These are phyloP conservation scores for Menidia menidia DNA, from an alignment of 2,797 vertebrate species.

Conservation along the genomic window DNA sequence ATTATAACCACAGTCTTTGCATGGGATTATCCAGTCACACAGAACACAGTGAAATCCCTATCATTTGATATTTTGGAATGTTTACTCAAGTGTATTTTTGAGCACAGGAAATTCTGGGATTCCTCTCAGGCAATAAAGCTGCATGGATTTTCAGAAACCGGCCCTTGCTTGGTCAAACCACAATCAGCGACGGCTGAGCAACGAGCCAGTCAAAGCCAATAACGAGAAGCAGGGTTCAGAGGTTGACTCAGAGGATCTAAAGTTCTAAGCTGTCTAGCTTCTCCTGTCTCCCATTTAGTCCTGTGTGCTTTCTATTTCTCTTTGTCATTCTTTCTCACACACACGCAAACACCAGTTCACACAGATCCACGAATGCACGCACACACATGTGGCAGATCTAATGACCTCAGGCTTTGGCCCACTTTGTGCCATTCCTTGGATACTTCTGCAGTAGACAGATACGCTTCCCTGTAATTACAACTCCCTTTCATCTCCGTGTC, in stretches of 20 bases:
- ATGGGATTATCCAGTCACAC: constrained; percentile 70
- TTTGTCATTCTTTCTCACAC: constrained; percentile 27
- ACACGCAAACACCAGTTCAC: constrained; percentile 25
- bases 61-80: constrained; percentile 81
- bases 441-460: constrained; percentile 83
- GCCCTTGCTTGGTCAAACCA: constrained; percentile 62
- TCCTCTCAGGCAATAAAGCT: constrained; percentile 69
- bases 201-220: constrained; percentile 47
- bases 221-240: constrained; percentile 69
- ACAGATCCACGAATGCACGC: constrained; percentile 21
- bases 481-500: constrained; percentile 82
- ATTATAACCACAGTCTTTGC: constrained; percentile 69
- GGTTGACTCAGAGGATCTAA: constrained; percentile 69
- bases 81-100: constrained; percentile 82
- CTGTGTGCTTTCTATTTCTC: constrained; percentile 22
- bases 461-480: constrained; percentile 84
- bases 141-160: constrained; percentile 63
- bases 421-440: constrained; percentile 81
- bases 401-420: constrained; percentile 81
- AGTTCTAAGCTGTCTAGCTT: constrained; percentile 68
- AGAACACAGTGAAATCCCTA: constrained; percentile 73
- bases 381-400: constrained; percentile 70
- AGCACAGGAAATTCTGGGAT: constrained; percentile 74
- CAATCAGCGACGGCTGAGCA: constrained; percentile 69
- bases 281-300: constrained; percentile 50